A percentile compares a stretch with the other conserved stretches of the same genome.
Evolutionary conservation across 2,113 vertebrate species (phyloP).

Genomic region (Zeus faber): DNA sequence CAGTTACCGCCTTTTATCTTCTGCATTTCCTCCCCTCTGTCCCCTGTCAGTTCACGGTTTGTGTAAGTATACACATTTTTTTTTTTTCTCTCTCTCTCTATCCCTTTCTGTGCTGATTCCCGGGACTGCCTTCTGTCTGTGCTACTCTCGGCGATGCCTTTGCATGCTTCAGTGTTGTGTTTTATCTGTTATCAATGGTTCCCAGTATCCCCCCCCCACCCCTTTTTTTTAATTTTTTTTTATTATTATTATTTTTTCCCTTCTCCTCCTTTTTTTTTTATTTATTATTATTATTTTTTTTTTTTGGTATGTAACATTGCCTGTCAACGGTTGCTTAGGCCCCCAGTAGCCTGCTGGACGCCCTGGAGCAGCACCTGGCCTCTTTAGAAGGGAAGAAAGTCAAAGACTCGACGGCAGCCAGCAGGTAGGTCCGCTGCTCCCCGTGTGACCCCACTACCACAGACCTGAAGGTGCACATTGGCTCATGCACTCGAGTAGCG

Average conservation of each 20-base stretch:
- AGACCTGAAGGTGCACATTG: no score
- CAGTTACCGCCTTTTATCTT: constrained; percentile 75
- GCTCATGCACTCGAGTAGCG: no score
- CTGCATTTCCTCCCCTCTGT: constrained; percentile 71
- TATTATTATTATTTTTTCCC: neutral
- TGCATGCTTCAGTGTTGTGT: constrained; percentile 47
- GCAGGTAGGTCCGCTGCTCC: constrained; percentile 89
- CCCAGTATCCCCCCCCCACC: no score
- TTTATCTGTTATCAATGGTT: neutral
- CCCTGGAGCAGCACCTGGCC: constrained; percentile 94
- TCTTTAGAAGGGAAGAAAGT: constrained; percentile 97
- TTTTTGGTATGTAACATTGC: neutral
- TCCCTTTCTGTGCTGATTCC: constrained; percentile 37
- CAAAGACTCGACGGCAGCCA: constrained; percentile 93
- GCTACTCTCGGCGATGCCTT: constrained; percentile 29
- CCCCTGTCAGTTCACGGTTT: constrained; percentile 73
- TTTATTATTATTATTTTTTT: neutral
- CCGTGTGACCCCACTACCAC: no score
- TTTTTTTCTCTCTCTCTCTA: constrained; percentile 55
- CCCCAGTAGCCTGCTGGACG: constrained; percentile 94
- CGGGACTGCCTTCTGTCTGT: constrained; percentile 32
- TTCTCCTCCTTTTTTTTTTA: neutral
- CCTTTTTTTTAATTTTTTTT: neutral
- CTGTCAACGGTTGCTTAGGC: constrained; percentile 73
- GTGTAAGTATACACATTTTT: constrained; percentile 70